Evolutionary conservation across 1,140 invertebrate genomes (phyloP), one percentile per base, ranked within the genome.

Genomic region (Penaeus indicus): DNA sequence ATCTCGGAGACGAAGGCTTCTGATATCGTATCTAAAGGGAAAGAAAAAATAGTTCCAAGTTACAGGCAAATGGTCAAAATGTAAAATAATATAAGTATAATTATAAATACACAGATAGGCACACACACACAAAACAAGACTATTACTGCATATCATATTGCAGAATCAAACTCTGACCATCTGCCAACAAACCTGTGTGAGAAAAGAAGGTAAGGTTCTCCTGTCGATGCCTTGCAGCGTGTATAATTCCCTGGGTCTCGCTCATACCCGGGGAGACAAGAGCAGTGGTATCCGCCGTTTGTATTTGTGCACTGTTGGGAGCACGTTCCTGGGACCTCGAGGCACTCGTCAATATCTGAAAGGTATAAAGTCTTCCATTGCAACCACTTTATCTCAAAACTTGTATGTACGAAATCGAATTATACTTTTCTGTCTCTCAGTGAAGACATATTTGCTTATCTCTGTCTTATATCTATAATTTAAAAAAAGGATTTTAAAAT

Each of bases 1-100:
- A 92, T 97, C 96, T 91, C 98, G 96, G 21, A 98, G 93, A 32
- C 97, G 96, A 88, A 98, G 96, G 93, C 97, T 98, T 47, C 97
- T 94, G 83, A 99, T 97, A 91, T 98, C 97, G 91, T 96, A 95
- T 54, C 89, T 90, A 64, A 11, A 77, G 54, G 19, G 3, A 19
- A 0, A 54, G 25, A 5, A 62, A 69, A 7, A 62, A 64, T 64
- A 81, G 3, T 19, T 18, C 8, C 8, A 81, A 27, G 18, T 25
- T n/a, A 85, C 3, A 32, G 19, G 54, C 75, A 72, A 60, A 60
- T 19, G 22, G 38, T 54, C 10, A 54, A 13, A 54, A 10, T 54
- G 1, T 54, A 13, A 54, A 54, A 54, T 8, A 13, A 0, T 1
- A 54, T 13, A 54, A 0, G 16, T 13, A 54, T 8, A 54, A 0